Conservation (phyloP, 2,888 invertebrate genomes). For the Mimachlamys varia region DNA sequence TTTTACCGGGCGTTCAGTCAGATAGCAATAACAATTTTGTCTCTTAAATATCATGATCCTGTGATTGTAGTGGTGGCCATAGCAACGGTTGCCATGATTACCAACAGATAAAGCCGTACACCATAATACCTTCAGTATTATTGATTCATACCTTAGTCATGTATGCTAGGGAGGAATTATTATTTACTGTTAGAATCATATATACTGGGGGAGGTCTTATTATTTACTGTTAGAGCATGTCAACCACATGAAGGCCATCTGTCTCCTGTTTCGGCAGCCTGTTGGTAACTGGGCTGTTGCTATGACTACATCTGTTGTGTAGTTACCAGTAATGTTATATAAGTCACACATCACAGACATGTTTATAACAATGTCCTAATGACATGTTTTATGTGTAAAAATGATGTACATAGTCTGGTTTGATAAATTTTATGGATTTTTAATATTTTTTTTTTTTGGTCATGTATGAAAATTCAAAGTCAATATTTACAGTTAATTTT, state of each 20-base stretch:
- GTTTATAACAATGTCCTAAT: neutral
- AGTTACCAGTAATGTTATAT: neutral
- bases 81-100: neutral
- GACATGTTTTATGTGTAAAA: slow-evolving; percentile 23
- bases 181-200: neutral
- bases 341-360: neutral
- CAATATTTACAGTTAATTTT: neutral
- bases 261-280: neutral
- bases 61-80: slow-evolving; percentile 21
- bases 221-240: neutral
- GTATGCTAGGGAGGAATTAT: neutral
- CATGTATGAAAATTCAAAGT: neutral
- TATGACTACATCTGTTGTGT: slow-evolving; percentile 24
- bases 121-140: slow-evolving; percentile 17
- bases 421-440: slow-evolving; percentile 34
- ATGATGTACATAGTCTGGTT: slow-evolving; percentile 32
- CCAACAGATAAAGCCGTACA: neutral
- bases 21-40: slow-evolving; percentile 23
- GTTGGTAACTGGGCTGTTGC: neutral
- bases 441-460: neutral
- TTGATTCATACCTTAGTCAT: neutral
- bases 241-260: neutral
- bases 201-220: neutral
- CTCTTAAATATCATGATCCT: slow-evolving; percentile 15
- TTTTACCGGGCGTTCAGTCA: neutral